Base-by-base conservation (phyloP, 1,140 invertebrate species). In the Epicauta chinensis region DNA sequence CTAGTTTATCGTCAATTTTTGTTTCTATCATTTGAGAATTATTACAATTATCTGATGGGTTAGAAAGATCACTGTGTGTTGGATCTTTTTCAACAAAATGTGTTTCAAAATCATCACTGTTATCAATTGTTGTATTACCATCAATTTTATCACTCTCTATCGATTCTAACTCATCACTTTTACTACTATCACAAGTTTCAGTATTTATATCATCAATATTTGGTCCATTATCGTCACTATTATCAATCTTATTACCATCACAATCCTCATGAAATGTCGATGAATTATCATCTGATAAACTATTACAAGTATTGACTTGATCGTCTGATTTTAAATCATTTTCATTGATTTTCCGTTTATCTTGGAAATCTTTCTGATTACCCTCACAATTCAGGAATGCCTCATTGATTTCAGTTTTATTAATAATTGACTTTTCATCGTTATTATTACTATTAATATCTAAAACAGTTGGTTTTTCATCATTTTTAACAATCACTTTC, bases 361-460 rank as follows among this genome's bases (percentile, higher is more conserved):
- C 60, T 53, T 53, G 52, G 56, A 60, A 62, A 53, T 64, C 60
- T 61, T 62, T 61, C 16, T 55, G 16, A 44, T 35, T 39, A 34
- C 51, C 49, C 53, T 45, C 42, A 14, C 13, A 53, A 47, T 41
- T 52, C 10, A 38, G 12, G 4, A 5, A 23, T 23, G 4, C 7
- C 23, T 23, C 4, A 23, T 7, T 3, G 23, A 49, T 49, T 31
- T 49, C 46, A 10, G 35, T 16, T 48, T 32, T 30, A 30, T 23
- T 30, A 30, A n/a, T 11, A 30, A 43, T 16, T n/a, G n/a, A n/a
- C 37, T 56, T 54, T 52, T 59, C 12, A 34, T 5, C 35, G 37
- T 56, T 53, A 16, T 48, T 55, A 31, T 58, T 61, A 14, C 55
- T 61, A 23, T 61, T 59, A 44, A 58, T 56, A 43, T 63, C 57